Base-by-base conservation (phyloP, 1,140 invertebrate genomes). In the Elysia chlorotica region DNA sequence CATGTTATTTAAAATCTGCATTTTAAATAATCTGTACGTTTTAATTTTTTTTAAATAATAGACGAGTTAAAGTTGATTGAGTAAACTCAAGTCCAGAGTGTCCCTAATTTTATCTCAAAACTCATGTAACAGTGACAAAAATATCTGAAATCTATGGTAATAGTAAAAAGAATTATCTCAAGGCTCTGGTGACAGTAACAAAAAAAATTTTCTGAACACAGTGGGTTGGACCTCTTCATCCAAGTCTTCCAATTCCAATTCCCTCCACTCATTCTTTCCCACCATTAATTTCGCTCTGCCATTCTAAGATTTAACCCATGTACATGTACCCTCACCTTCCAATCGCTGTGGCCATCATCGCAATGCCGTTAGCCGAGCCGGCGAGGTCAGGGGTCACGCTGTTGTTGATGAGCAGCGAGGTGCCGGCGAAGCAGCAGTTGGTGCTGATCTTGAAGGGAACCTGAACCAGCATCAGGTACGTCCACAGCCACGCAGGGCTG, bases 331-430 rank as follows among this genome's bases (percentile, higher is more conserved):
- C 74, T 35, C 30, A 76, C 74, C 74, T 76, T 25, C 70, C 74
- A 17, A 73, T 70, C 2, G 83, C 83, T 57, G 82, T 83, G 53
- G 72, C 54, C n/a, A 81, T 86, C 83, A 86, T 84, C 3, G 80
- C 80, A 0, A 86, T 74, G 23, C 83, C 83, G 65, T 86, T 86
- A 2, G 78, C 80, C 41, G 79, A 71, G 4, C 83, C 83, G 23
- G 81, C 82, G 17, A 78, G 59, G 4, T 78, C 66, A 0, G 78
- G 77, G 14, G 71, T 35, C n/a, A 79, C 79, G 17, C 83, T 83
- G 73, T 84, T 84, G 71, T 86, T 86, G 31, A 84, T 79, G 66
- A 85, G 73, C n/a, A 85, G 56, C 19, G 81, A 77, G 5, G 81
- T 75, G n/a, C 78, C 76, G 53, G 82, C 74, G 74, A 85, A 85